These are phyloP conservation scores for Anolis carolinensis DNA, from an alignment of 2,113 vertebrate species.

Conservation along the genomic window DNA sequence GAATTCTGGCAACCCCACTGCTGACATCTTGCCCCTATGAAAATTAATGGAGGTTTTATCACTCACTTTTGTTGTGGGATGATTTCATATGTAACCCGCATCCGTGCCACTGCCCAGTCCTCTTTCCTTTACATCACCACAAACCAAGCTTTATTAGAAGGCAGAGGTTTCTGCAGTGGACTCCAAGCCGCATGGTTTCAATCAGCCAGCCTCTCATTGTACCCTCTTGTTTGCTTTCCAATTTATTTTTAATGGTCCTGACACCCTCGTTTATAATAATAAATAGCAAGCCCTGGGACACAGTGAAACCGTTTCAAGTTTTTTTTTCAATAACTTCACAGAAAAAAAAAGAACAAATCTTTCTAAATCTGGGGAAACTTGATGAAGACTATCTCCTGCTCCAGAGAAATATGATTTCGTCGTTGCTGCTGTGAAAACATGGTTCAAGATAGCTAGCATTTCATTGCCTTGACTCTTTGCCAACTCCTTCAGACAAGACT, in stretches of 20 bases:
- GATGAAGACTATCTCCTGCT: constrained; percentile 57
- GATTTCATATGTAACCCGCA: background rate
- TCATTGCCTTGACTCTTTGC: constrained; percentile 29
- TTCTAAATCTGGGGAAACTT: constrained; percentile 45
- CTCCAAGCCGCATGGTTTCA: constrained; percentile 56
- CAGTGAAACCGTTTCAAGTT: constrained; percentile 65
- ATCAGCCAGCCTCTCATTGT: constrained; percentile 45
- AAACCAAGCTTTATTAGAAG: constrained; percentile 28
- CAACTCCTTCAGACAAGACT: constrained; percentile 49
- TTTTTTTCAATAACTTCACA: constrained; percentile 63
- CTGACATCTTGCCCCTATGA: background rate
- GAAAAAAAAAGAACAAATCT: constrained; percentile 55
- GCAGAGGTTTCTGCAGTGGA: background rate
- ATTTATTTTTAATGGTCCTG: constrained; percentile 67
- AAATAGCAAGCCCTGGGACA: constrained; percentile 59
- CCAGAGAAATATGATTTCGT: constrained; percentile 54
- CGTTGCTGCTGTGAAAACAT: constrained; percentile 48
- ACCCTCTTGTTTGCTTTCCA: constrained; percentile 27
- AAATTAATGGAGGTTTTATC: background rate
- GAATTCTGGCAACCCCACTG: background rate
- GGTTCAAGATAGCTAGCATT: constrained; percentile 37
- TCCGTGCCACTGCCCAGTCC: background rate
- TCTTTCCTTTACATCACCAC: constrained; percentile 33
- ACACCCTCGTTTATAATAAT: constrained; percentile 66
- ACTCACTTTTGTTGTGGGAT: background rate